Evolutionary conservation across 2,888 invertebrate genomes (phyloP).

Genomic region (Ferdinandea cuprea): DNA sequence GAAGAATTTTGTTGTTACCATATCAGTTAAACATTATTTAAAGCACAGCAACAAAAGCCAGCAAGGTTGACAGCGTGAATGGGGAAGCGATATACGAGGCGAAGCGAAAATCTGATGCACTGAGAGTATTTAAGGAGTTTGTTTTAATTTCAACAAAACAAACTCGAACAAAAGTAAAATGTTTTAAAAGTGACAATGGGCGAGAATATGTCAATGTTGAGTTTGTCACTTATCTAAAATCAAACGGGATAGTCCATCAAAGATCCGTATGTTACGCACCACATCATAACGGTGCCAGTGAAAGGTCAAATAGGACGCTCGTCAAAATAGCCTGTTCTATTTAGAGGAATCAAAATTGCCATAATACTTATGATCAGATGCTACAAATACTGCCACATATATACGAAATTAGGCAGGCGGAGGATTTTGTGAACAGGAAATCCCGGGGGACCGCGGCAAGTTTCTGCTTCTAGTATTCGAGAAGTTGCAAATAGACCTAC

Average conservation of each 20-base stretch:
- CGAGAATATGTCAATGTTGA: constrained; percentile 37
- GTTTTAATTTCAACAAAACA: constrained; percentile 37
- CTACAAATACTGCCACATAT: constrained; percentile 69
- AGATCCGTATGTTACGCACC: constrained; percentile 66
- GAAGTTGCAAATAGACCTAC: constrained; percentile 32
- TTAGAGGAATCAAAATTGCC: constrained; percentile 50
- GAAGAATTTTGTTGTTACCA: too few relatives aligned
- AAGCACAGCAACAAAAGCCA: too few relatives aligned
- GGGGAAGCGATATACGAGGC: too few relatives aligned
- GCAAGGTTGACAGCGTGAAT: too few relatives aligned
- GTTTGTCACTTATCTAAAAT: constrained; percentile 58
- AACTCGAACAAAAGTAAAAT: constrained; percentile 48
- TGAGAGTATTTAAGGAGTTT: constrained; percentile 46
- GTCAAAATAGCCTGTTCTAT: constrained; percentile 74
- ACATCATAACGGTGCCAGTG: constrained; percentile 75
- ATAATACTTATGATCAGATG: constrained; percentile 72
- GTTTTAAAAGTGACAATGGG: constrained; percentile 45
- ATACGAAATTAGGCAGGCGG: constrained; percentile 65
- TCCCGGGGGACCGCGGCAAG: constrained; percentile 44
- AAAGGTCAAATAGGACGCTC: constrained; percentile 71
- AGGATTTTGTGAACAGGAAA: constrained; percentile 33
- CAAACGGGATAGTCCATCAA: constrained; percentile 71
- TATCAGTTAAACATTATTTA: too few relatives aligned
- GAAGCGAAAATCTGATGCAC: constrained; percentile 32
- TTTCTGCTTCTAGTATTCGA: constrained; percentile 22